A percentile compares a stretch with the other conserved stretches of the same genome.
These are phyloP conservation scores for Ceryle rudis DNA, from an alignment of 2,797 vertebrate species.

Conservation along the genomic window DNA sequence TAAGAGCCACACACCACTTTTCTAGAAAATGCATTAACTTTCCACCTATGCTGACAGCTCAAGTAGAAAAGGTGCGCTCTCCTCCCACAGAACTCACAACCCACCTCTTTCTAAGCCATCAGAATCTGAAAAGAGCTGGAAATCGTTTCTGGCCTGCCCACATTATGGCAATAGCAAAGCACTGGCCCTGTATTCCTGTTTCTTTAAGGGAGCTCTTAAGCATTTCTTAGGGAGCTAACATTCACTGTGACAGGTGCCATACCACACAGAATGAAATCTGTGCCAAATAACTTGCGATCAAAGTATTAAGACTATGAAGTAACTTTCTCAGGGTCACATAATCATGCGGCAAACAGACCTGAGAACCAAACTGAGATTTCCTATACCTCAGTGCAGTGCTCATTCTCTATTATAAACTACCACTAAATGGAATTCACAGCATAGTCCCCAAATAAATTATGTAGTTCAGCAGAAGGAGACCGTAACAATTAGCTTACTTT, in stretches of 20 bases:
- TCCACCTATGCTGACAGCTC: background rate
- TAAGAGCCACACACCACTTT: background rate
- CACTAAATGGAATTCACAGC: background rate
- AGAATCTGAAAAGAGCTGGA: constrained; percentile 9
- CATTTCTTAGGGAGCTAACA: background rate
- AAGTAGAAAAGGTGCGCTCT: constrained; percentile 11
- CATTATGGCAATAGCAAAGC: background rate
- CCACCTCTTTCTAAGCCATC: constrained; percentile 21
- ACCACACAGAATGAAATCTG: constrained; percentile 10
- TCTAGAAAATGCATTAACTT: background rate
- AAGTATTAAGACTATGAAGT: background rate
- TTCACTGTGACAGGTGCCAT: background rate
- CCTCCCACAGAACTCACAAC: constrained; percentile 19
- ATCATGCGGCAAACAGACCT: background rate
- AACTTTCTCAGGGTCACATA: background rate
- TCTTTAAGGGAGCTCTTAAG: background rate
- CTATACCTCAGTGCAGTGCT: background rate
- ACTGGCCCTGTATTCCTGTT: background rate
- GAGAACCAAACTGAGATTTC: background rate
- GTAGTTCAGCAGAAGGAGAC: background rate
- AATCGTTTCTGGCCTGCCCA: constrained; percentile 1
- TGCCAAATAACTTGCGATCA: background rate
- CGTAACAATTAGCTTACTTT: constrained; percentile 79
- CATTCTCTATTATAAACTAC: background rate
- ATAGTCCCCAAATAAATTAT: background rate